Evolutionary conservation across 2,797 vertebrate species (phyloP).

Genomic region (Paratrypauchen microcephalus): DNA sequence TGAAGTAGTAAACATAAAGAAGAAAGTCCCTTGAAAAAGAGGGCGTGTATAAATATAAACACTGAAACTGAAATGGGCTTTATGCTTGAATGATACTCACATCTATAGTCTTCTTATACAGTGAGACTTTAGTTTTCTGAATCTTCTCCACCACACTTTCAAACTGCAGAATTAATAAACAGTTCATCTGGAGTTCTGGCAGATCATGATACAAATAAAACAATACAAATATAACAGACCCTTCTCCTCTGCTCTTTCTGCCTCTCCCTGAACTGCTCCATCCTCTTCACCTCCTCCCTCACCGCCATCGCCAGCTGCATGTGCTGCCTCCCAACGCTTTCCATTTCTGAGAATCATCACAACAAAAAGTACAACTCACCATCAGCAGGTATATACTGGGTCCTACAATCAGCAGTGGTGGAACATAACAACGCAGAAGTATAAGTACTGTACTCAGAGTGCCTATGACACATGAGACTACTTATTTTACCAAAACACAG

Average conservation of each 20-base stretch:
- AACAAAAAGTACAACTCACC: background rate
- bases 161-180: slow-evolving; percentile 72
- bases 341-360: slow-evolving; percentile 80
- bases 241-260: slow-evolving; percentile 96
- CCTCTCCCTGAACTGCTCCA: slow-evolving; percentile 91
- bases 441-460: too few relatives aligned
- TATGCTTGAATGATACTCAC: slow-evolving; percentile 70
- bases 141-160: slow-evolving; percentile 87
- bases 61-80: background rate
- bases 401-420: too few relatives aligned
- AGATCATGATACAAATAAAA: slow-evolving; percentile 6
- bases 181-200: background rate
- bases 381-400: too few relatives aligned
- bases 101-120: slow-evolving; percentile 91
- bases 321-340: slow-evolving; percentile 89
- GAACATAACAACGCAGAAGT: too few relatives aligned
- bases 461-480: too few relatives aligned
- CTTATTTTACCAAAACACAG: too few relatives aligned
- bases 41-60: background rate
- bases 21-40: too few relatives aligned
- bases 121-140: slow-evolving; percentile 90
- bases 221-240: slow-evolving; percentile 60
- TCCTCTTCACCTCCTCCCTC: slow-evolving; percentile 86
- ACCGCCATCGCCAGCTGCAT: slow-evolving; percentile 85
- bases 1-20: too few relatives aligned